phyloP scores from a whole-genome alignment of 2,888 invertebrate species.

The Hyppa rectilinea region DNA sequence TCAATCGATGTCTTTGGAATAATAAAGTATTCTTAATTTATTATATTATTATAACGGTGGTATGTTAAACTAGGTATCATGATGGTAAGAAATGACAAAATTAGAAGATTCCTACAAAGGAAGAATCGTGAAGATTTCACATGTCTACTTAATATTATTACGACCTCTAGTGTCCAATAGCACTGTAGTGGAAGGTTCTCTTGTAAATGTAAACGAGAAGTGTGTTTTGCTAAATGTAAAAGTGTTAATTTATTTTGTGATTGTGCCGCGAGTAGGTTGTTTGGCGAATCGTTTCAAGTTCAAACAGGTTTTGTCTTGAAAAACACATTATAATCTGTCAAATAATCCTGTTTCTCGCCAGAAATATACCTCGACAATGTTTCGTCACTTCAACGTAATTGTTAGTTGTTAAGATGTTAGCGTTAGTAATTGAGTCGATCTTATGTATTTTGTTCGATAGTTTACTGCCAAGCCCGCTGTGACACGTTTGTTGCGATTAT shows the following conservation, averaged over 20 bases:
- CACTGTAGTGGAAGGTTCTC: constrained; percentile 11
- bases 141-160: not conserved
- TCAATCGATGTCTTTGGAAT: constrained; percentile 22
- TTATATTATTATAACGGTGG: constrained; percentile 7
- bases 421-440: constrained; percentile 39
- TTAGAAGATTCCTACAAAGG: constrained; percentile 9
- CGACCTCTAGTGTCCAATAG: constrained; percentile 60
- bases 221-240: constrained; percentile 40
- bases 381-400: constrained; percentile 27
- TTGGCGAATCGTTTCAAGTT: constrained; percentile 13
- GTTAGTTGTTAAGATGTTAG: constrained; percentile 45
- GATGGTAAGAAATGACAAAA: constrained; percentile 9
- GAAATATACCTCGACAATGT: constrained; percentile 20
- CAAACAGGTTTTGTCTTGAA: constrained; percentile 8
- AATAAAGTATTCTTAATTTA: constrained; percentile 45
- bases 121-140: constrained; percentile 1
- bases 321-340: not conserved
- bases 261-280: constrained; percentile 28
- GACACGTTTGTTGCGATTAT: constrained; percentile 27
- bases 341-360: constrained; percentile 8
- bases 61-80: constrained; percentile 10
- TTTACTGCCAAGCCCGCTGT: constrained; percentile 25
- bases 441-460: constrained; percentile 32
- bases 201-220: constrained; percentile 16
- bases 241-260: constrained; percentile 60